Evolutionary conservation across 2,888 invertebrate genomes (phyloP), one percentile per base, ranked within the genome.

Genomic region (Autographa pulchrina): DNA sequence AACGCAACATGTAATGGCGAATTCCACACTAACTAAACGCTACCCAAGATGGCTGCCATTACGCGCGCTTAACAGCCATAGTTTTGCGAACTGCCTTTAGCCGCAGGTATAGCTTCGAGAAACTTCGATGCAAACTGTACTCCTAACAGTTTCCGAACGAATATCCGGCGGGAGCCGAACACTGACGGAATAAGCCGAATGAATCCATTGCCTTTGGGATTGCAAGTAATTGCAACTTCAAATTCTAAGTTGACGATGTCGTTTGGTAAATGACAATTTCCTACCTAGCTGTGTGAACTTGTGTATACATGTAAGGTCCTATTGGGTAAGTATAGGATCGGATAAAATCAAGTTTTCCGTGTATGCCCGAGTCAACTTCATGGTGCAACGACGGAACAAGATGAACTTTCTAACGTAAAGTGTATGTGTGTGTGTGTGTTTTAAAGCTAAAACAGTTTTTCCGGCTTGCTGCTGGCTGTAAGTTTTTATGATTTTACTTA

Each of bases 131-230:
- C 64, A 66, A 65, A 60, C 48, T 35, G 52, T 41, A n/a, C 20
- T 13, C 54, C 41, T 64, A 72, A 67, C 69, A 68, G 72, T 70
- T 68, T 68, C 69, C 67, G 69, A 62, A 62, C 63, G 61, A 59
- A 73, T 67, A 68, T 75, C 70, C 75, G 78, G 56, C n/a, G 32
- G 48, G 8, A 2, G 8, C 54, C 25, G 69, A 56, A 67, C 16
- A 20, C 20, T 25, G 18, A 62, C 59, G 48, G 52, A 65, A 38
- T 72, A 67, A 18, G 0, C 48, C 48, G n/a, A 35, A n/a, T 43
- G 16, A 43, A 43, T 43, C 16, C 43, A 14, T 43, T 6, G 48
- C 67, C 38, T 32, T 9, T 48, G 60, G 60, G 66, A 72, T 64
- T 62, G 65, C 69, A 64, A 8, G 59, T 63, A 66, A 72, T 64